A percentile compares a stretch with the other conserved stretches of the same genome.
Evolutionary conservation across 2,113 vertebrate species (phyloP).

Genomic region (Donacobius atricapilla): DNA sequence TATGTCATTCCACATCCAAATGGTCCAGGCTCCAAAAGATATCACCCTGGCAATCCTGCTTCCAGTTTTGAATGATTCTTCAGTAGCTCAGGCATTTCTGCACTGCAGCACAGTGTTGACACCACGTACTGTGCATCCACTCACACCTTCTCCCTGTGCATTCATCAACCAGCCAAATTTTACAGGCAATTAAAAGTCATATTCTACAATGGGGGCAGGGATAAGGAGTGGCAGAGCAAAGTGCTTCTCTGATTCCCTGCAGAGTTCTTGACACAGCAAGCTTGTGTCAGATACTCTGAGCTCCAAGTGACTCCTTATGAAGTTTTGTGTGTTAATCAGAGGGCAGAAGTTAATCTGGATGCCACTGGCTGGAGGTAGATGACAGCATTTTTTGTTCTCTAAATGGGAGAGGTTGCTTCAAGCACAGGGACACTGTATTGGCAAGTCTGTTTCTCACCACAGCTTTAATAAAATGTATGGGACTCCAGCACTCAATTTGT

Average conservation of each 20-base stretch:
- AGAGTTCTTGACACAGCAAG: neutral
- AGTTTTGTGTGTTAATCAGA: neutral
- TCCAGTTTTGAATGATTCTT: neutral
- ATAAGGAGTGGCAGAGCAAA: neutral
- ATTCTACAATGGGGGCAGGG: fast-evolving
- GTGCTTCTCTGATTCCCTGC: neutral
- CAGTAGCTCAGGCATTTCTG: neutral
- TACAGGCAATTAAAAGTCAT: neutral
- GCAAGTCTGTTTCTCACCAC: neutral
- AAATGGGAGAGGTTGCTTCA: neutral
- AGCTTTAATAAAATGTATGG: conserved; percentile 16
- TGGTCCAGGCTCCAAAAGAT: neutral
- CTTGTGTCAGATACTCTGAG: neutral
- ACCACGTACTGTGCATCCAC: neutral
- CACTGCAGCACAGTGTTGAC: fast-evolving
- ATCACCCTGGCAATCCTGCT: neutral
- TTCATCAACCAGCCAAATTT: neutral
- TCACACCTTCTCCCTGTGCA: neutral
- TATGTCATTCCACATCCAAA: neutral
- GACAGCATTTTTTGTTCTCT: neutral
- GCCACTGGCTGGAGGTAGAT: neutral
- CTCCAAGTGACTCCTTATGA: neutral
- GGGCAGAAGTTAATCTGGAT: neutral
- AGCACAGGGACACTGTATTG: neutral
- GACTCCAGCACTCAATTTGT: conserved; percentile 20